Base-by-base conservation (phyloP, 2,113 vertebrate genomes). In the Tympanuchus pallidicinctus region DNA sequence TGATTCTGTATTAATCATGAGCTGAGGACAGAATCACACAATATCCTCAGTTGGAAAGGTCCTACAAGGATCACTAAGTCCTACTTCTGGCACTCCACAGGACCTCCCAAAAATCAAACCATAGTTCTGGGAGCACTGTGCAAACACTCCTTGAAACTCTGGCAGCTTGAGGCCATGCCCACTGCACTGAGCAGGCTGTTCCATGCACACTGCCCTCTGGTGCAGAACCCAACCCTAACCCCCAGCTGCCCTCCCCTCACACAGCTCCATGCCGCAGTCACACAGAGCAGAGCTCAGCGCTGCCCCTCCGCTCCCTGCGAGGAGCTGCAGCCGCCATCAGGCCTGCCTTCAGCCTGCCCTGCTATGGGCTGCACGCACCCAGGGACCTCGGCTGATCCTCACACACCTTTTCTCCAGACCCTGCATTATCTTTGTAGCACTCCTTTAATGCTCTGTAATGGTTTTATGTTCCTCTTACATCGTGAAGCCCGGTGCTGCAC, bases 1-100 rank as follows among this genome's bases (percentile, higher is more conserved):
- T 5, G 2, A 19, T 0, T 0, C 27, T 0, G 0, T 36, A 36
- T 36, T 36, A 36, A 36, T 36, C 36, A 36, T 7, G 36, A 36
- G 36, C 36, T 36, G 36, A 36, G 36, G 36, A 36, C 22, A 40
- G 24, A 28, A 64, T 40, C 34, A 36, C 24, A 38, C 13, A 36
- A 38, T 15, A 38, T 27, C 25, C 38, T 5, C 24, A 64, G 38
- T 18, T 40, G 20, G 61, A 40, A 28, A 27, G 36, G 61, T 40
- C 25, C 61, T 17, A 22, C 32, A 57, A n/a, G 17, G 30, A 57
- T 25, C 8, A 36, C 34, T 6, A 61, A 48, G n/a, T 36, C 34
- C 60, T 15, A 36, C 60, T 61, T 21, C 34, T 36, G 15, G 8
- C 34, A 27, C 34, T 34, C 25, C 34, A 19, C 24, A 64, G 61